These are phyloP conservation scores for Enteromius thamalakanensis DNA, from an alignment of 2,797 vertebrate genomes.

Conservation along the genomic window DNA sequence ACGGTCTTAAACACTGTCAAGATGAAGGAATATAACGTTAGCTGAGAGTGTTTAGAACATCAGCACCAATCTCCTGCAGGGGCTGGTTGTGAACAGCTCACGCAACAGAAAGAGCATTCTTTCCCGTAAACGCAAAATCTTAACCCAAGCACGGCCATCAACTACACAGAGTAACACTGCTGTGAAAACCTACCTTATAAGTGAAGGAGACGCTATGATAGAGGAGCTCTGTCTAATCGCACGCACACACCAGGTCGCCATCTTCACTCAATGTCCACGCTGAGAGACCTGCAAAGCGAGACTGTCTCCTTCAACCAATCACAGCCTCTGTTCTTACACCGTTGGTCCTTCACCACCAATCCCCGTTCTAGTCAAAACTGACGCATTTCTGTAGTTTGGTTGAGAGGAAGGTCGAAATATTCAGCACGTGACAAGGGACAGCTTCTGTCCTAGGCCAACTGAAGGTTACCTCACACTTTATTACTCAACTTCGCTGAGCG, in stretches of 20 bases:
- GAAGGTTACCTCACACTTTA: conserved; percentile 41
- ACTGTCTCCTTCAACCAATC: conserved; percentile 65
- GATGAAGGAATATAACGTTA: not conserved
- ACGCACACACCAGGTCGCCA: conserved; percentile 77
- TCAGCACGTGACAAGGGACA: conserved; percentile 70
- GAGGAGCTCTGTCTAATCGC: conserved; percentile 71
- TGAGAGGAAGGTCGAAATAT: conserved; percentile 68
- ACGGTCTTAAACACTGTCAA: not conserved
- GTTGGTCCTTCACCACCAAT: conserved; percentile 60
- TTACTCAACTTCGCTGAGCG: not conserved
- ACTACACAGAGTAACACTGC: not conserved
- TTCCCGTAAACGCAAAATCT: not conserved
- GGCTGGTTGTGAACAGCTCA: not conserved
- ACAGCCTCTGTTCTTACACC: not conserved
- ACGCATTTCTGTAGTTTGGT: conserved; percentile 62
- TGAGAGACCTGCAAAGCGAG: not conserved
- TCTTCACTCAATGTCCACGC: conserved; percentile 68
- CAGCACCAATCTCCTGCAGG: not conserved
- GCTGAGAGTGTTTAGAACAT: not conserved
- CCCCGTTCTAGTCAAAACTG: not conserved
- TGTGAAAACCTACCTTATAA: conserved; percentile 65
- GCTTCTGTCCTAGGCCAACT: not conserved
- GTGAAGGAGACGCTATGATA: conserved; percentile 62
- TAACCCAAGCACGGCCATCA: not conserved
- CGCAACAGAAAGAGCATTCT: not conserved